Evolutionary conservation across 2,113 vertebrate genomes (phyloP).

Genomic region (Strix uralensis): DNA sequence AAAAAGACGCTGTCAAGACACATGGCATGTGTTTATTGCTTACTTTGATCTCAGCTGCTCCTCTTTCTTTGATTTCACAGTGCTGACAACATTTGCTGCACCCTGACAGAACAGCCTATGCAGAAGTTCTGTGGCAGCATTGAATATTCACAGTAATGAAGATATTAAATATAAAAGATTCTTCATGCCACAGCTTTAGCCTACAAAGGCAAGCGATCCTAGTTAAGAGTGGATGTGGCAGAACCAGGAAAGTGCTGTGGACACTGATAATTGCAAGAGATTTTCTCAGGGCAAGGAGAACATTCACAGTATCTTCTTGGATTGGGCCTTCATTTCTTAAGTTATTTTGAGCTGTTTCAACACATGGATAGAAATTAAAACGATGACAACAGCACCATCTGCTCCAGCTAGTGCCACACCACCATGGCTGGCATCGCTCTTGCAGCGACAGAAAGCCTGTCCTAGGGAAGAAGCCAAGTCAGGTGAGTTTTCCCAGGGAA

Average conservation of each 20-base stretch:
- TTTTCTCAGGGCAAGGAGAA: background rate
- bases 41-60: constrained; percentile 45
- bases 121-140: background rate
- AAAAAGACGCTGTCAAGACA: background rate
- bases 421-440: background rate
- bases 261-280: accelerated
- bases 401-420: background rate
- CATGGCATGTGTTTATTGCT: background rate
- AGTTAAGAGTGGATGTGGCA: accelerated
- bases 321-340: background rate
- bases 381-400: constrained; percentile 23
- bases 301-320: background rate
- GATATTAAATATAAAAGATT: background rate
- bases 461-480: background rate
- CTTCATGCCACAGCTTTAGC: background rate
- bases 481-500: background rate
- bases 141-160: constrained; percentile 14
- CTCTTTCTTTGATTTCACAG: constrained; percentile 25
- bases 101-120: background rate
- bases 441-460: background rate
- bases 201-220: accelerated
- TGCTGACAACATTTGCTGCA: background rate
- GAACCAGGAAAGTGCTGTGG: background rate
- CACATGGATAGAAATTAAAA: background rate
- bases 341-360: constrained; percentile 44